Evolutionary conservation across 2,888 invertebrate genomes (phyloP), one percentile per base, ranked within the genome.

Genomic region (Morinoia aosen): DNA sequence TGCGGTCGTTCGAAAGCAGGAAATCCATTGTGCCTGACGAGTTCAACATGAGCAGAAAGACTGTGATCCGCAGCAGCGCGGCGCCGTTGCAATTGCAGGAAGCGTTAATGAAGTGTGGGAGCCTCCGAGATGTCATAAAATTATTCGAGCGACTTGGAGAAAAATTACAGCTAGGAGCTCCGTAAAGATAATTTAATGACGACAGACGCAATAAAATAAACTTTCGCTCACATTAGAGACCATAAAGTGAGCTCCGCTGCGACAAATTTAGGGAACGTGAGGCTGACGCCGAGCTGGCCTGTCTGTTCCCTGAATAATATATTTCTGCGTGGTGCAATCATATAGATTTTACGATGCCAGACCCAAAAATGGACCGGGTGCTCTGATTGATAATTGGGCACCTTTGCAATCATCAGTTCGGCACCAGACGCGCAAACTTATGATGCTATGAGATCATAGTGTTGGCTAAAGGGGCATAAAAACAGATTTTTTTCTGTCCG

Each of bases 151-250:
- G 48, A 90, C 56, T 58, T 57, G 48, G 58, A 39, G 33, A 57
- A 93, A 57, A 93, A 57, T 12, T 19, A 25, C 25, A 14, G 48
- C 16, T 57, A 93, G 48, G 93, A 33, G 33, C 57, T 56, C 25
- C 93, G 25, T 93, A 93, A 93, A 93, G 56, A 93, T 93, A 33
- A 93, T n/a, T 93, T 57, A 93, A 93, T 93, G 93, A 93, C 58
- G 10, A 19, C 48, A 5, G 33, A 57, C 12, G 93, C 57, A 93
- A 56, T 93, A 93, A 93, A 93, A 93, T 57, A 57, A 93, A 93
- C 93, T 93, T 93, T 56, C 11, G 58, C 93, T 93, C 48, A 57
- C 93, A 93, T 93, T 93, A 57, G 93, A 93, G 93, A 57, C 93
- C 56, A 57, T 93, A 93, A 93, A 93, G 93, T 93, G 56, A 57